Conservation (phyloP, 2,113 vertebrate species). For the Cavia porcellus region DNA sequence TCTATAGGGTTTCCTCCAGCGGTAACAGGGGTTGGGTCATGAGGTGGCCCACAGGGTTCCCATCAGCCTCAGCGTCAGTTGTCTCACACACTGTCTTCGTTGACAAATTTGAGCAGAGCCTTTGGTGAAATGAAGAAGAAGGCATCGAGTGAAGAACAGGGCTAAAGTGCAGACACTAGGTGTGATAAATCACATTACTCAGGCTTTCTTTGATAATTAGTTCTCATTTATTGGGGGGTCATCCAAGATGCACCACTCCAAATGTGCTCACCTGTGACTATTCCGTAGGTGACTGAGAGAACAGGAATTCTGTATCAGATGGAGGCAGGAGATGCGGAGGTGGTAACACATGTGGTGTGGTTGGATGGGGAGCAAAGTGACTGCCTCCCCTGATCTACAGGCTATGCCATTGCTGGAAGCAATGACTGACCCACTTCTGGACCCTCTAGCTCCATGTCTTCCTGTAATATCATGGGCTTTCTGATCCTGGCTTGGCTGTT, state of each 20-base stretch:
- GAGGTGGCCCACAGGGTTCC: too few species aligned
- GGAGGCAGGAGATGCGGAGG: background rate
- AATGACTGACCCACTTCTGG: background rate
- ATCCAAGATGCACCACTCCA: background rate
- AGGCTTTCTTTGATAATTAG: background rate
- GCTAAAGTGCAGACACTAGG: background rate
- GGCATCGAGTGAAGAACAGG: background rate
- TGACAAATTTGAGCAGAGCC: background rate
- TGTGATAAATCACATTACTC: background rate
- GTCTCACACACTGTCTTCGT: background rate
- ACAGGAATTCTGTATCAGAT: background rate
- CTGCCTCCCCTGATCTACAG: background rate
- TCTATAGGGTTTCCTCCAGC: background rate
- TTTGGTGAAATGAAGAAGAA: background rate
- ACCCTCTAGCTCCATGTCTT: background rate
- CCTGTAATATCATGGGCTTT: background rate
- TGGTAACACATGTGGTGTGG: background rate
- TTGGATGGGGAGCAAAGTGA: background rate
- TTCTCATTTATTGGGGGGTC: background rate
- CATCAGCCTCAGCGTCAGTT: background rate
- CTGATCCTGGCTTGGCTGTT: background rate
- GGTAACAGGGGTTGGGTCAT: accelerated
- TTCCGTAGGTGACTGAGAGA: background rate
- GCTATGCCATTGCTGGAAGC: background rate
- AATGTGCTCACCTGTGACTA: background rate